These are phyloP conservation scores for Gymnocephalus cernua DNA, from an alignment of 2,113 vertebrate genomes.

Conservation along the genomic window DNA sequence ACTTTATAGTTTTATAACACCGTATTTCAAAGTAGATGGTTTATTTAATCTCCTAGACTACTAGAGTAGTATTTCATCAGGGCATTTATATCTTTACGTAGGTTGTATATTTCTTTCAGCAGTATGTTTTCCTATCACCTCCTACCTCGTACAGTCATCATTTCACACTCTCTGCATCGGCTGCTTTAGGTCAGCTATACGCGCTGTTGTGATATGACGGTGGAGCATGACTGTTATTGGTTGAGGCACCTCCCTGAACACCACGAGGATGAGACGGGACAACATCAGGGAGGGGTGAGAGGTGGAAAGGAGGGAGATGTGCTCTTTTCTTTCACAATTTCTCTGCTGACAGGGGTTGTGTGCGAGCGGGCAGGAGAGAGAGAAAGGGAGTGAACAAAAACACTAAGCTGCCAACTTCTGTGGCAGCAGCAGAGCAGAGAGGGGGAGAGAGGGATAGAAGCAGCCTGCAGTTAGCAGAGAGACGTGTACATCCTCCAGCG, in stretches of 20 bases:
- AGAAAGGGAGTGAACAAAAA: slow-evolving; percentile 65
- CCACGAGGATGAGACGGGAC: slow-evolving; percentile 62
- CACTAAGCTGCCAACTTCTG: slow-evolving; percentile 71
- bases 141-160: slow-evolving; percentile 2
- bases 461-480: slow-evolving; percentile 25
- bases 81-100: not conserved
- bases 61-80: not conserved
- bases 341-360: slow-evolving; percentile 58
- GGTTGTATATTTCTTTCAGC: not conserved
- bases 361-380: slow-evolving; percentile 40
- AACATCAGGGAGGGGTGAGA: slow-evolving; percentile 53
- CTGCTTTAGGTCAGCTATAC: not conserved
- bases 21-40: not conserved
- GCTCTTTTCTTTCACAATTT: slow-evolving; percentile 44
- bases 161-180: not conserved
- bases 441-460: slow-evolving; percentile 16
- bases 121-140: not conserved
- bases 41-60: not conserved
- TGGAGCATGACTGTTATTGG: slow-evolving; percentile 37
- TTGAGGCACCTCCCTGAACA: slow-evolving; percentile 52
- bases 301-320: slow-evolving; percentile 40
- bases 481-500: slow-evolving; percentile 51
- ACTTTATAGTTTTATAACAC: not conserved
- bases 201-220: slow-evolving; percentile 24
- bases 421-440: slow-evolving; percentile 52